Evolutionary conservation across 2,113 vertebrate genomes (phyloP).

Genomic region (Periophthalmodon schlosseri): DNA sequence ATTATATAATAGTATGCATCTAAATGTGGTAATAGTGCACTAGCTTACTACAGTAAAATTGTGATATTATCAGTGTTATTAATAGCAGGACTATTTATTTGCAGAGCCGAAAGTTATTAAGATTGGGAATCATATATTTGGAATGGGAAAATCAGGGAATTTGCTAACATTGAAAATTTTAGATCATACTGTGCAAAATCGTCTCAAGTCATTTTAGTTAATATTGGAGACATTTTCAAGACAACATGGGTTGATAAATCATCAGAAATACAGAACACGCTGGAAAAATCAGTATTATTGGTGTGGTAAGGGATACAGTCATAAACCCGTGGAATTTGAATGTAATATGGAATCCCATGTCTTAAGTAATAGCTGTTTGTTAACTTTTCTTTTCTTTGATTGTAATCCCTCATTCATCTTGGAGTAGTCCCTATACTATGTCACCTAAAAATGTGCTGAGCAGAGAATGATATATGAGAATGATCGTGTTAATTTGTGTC

Average conservation of each 20-base stretch:
- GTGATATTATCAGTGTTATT: slow-evolving; percentile 24
- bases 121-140: slow-evolving; percentile 47
- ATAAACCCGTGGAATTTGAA: slow-evolving; percentile 35
- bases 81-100: slow-evolving; percentile 68
- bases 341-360: slow-evolving; percentile 42
- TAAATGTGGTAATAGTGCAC: slow-evolving; percentile 42
- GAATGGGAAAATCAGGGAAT: slow-evolving; percentile 63
- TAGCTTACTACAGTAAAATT: neutral
- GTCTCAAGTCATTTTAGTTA: slow-evolving; percentile 69
- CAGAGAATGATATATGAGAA: slow-evolving; percentile 15
- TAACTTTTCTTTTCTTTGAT: slow-evolving; percentile 26
- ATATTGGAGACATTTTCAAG: slow-evolving; percentile 41
- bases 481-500: slow-evolving; percentile 37
- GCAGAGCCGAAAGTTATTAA: slow-evolving; percentile 26
- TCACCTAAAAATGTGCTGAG: slow-evolving; percentile 28
- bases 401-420: slow-evolving; percentile 10
- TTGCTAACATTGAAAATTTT: slow-evolving; percentile 40
- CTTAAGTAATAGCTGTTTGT: slow-evolving; percentile 24
- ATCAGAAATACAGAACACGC: neutral
- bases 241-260: neutral
- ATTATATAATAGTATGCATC: slow-evolving; percentile 57
- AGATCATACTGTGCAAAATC: slow-evolving; percentile 47
- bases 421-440: slow-evolving; percentile 16
- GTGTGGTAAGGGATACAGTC: too few relatives aligned
- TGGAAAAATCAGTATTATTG: neutral